Evolutionary conservation across 2,888 invertebrate species (phyloP), one percentile per base, ranked within the genome.

Genomic region (Agrotis segetum): DNA sequence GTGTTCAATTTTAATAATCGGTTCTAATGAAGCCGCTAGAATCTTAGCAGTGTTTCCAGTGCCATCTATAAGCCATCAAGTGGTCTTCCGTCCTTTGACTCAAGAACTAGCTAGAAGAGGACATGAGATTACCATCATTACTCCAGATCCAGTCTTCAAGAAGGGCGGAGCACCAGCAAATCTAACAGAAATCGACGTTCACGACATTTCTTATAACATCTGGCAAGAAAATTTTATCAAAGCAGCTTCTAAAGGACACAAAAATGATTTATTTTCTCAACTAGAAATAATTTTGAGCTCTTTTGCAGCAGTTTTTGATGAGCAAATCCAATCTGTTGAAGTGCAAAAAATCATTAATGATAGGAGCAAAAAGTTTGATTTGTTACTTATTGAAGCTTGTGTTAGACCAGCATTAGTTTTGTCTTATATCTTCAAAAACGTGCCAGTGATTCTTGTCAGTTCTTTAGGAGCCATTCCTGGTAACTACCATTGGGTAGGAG

Each of bases 31-130:
- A 62, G 72, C 88, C 0, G 88, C 87, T 0, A 86, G 75, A 73
- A 88, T 89, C n/a, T 67, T 89, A n/a, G 87, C 70, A 4, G 76
- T 95, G 0, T 88, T 93, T 19, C 91, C 96, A 1, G 83, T 87
- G 3, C 92, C 96, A 2, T 94, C 95, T 0, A 89, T 95, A 52
- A 96, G 96, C 59, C 96, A 96, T 77, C 96, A 96, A 86, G 86
- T 94, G 0, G 92, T 94, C 0, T 96, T 91, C 62, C 88, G 92
- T 17, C 87, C 91, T 4, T 71, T 96, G 1, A 91, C 91, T 13
- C 86, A 90, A 3, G 94, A 94, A 58, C 82, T 96, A 21, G 90
- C 90, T 0, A 90, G 84, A 53, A 88, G 93, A 21, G 96, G 96
- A 0, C 96, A 96, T 74, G 90, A 96, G 62, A 77, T 96, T 0